Conservation (phyloP, 2,113 vertebrate species). For the Grammomys dolichurus region DNA sequence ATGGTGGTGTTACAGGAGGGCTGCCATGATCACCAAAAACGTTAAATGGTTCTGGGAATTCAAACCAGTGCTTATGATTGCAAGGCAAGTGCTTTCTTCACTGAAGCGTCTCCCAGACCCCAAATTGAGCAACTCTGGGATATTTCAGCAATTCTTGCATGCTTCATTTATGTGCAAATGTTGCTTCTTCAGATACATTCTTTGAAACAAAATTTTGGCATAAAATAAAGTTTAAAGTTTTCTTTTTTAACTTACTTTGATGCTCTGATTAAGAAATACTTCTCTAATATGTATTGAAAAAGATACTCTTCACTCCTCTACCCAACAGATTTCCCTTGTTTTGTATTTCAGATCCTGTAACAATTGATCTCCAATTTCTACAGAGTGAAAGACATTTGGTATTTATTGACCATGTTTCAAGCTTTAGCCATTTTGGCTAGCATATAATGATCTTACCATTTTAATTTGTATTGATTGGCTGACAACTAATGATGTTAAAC, state of each 20-base stretch:
- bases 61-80: neutral
- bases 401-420: neutral
- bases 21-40: neutral
- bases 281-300: neutral
- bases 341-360: neutral
- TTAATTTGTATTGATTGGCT: neutral
- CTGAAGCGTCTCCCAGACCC: neutral
- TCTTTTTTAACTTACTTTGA: neutral
- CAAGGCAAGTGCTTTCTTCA: too few species aligned
- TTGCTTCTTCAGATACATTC: neutral
- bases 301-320: neutral
- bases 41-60: neutral
- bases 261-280: neutral
- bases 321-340: neutral
- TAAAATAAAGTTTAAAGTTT: neutral
- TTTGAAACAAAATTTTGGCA: conserved; percentile 2
- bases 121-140: neutral
- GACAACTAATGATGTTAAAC: neutral
- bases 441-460: neutral
- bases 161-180: conserved; percentile 2
- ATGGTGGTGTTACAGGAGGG: neutral
- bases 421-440: neutral
- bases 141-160: conserved; percentile 22
- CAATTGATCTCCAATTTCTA: neutral
- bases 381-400: neutral